These are phyloP conservation scores for Coilia nasus DNA, from an alignment of 2,797 vertebrate genomes.

Conservation along the genomic window DNA sequence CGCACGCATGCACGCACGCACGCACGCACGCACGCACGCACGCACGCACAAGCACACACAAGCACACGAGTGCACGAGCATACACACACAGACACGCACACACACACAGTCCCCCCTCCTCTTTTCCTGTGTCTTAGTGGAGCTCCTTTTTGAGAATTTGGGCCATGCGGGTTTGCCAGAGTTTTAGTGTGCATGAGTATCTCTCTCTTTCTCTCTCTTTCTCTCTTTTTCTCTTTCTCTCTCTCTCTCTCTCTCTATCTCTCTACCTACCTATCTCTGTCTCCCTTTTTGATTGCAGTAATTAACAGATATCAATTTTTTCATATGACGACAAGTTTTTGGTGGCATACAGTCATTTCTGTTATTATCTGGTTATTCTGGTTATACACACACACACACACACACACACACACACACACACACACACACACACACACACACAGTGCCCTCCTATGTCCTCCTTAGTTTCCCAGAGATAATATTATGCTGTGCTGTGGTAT, in stretches of 20 bases:
- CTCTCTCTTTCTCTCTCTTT: neutral
- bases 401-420: constrained; percentile 28
- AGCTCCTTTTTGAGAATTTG: constrained; percentile 22
- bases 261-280: neutral
- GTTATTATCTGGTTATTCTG: neutral
- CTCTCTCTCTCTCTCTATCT: neutral
- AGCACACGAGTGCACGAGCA: neutral
- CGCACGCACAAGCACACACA: constrained; percentile 1
- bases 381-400: constrained; percentile 21
- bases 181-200: neutral
- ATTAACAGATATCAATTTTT: neutral
- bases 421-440: constrained; percentile 23
- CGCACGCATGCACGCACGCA: neutral
- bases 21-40: constrained; percentile 3
- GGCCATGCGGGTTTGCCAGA: neutral
- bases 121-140: constrained; percentile 16
- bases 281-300: neutral
- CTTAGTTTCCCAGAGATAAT: constrained; percentile 58
- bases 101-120: constrained; percentile 2
- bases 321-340: neutral
- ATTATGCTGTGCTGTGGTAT: constrained; percentile 57
- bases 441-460: constrained; percentile 15
- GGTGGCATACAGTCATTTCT: neutral
- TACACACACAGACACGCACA: constrained; percentile 9
- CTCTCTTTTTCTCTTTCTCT: neutral